phyloP scores from a whole-genome alignment of 2,797 vertebrate genomes.

The Lophura swinhoii region DNA sequence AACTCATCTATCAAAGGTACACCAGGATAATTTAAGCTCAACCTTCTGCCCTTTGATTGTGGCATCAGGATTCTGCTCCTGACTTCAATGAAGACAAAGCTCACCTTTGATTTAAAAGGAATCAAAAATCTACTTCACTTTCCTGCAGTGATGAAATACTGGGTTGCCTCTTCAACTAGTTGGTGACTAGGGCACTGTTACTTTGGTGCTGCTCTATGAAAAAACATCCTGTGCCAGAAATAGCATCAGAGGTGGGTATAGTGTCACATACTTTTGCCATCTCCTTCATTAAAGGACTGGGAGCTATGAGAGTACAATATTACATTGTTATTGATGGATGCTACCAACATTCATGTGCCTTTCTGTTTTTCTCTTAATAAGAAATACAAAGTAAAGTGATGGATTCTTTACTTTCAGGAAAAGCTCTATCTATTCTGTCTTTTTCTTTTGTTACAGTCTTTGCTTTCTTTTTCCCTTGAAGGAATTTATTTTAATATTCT shows the following conservation, averaged over 20 bases:
- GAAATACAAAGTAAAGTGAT: neutral
- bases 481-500: constrained; percentile 64
- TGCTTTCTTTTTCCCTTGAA: neutral
- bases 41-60: neutral
- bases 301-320: neutral
- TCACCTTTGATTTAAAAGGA: neutral
- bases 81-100: neutral
- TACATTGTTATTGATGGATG: neutral
- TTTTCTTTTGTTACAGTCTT: constrained; percentile 33
- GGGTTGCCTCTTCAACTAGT: neutral
- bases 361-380: neutral
- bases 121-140: neutral
- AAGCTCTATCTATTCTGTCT: neutral
- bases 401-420: constrained; percentile 1
- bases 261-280: neutral
- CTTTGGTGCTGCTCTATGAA: neutral
- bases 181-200: neutral
- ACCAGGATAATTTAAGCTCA: neutral
- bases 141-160: neutral
- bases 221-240: neutral
- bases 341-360: neutral
- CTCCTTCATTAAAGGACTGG: neutral
- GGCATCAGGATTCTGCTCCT: neutral
- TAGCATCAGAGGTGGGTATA: neutral
- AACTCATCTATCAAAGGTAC: neutral